Conservation (phyloP, 2,113 vertebrate genomes). For the Ailuropoda melanoleuca region DNA sequence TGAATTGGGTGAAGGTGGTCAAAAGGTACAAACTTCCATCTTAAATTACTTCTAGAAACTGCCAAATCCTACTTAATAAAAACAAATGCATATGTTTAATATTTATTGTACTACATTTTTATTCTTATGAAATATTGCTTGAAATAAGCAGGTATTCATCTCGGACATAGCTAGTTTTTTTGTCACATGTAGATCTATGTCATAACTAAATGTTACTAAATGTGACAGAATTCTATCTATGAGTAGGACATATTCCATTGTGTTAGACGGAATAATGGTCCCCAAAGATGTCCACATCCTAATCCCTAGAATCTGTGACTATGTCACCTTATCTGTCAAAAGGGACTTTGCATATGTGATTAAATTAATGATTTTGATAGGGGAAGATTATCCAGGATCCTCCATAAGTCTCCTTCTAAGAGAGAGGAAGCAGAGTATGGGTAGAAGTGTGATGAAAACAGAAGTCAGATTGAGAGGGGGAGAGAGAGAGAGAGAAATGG, state of each 20-base stretch:
- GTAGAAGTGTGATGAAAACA: background rate
- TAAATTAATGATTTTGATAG: background rate
- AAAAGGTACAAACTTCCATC: background rate
- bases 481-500: background rate
- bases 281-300: background rate
- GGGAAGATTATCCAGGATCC: background rate
- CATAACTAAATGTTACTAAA: background rate
- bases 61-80: background rate
- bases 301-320: background rate
- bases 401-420: background rate
- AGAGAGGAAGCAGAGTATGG: background rate
- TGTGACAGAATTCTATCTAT: background rate
- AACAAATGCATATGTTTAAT: background rate
- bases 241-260: background rate
- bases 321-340: background rate
- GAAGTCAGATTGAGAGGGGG: background rate
- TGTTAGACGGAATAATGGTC: background rate
- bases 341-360: background rate
- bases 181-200: background rate
- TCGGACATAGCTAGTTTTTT: background rate
- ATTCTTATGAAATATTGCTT: background rate
- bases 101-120: background rate
- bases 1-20: background rate
- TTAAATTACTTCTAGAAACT: constrained; percentile 4
- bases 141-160: background rate